Base-by-base conservation (phyloP, 2,113 vertebrate species). In the Coturnix japonica region DNA sequence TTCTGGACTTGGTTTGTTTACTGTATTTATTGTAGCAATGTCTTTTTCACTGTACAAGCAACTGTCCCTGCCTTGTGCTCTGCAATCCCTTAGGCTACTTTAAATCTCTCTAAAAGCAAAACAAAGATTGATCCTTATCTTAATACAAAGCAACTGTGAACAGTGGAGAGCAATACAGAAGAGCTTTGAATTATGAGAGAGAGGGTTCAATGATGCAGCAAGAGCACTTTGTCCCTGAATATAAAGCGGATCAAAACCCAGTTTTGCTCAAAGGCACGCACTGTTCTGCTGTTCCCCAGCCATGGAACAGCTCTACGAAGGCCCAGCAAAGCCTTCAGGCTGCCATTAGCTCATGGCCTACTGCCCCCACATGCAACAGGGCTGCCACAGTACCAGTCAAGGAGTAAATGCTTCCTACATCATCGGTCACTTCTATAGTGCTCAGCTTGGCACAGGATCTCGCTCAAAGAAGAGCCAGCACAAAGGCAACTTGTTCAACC, bases 41-140 rank as follows among this genome's bases (percentile, higher is more conserved):
- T 69, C 80, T 93, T 78, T 86, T 69, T 65, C 75, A 13, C 46
- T 37, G 65, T 69, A 75, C 73, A 78, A 65, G 66, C 61, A 86
- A 76, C 74, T 69, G 83, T 77, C 80, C 92, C 81, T 78, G 70
- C 83, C 83, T 90, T 82, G 73, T 2, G 3, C 23, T 0, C 33
- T 47, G 73, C 94, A 61, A 61, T 89, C 88, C 90, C 82, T 81
- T n/a, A 78, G 95, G 92, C 90, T 88, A 33, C 77, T 86, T 88
- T 81, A 94, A 90, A 85, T 91, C 81, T 92, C 89, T 95, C 85
- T 85, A 67, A 77, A 92, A 90, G 56, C 56, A 60, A 73, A 95
- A 90, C 63, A 60, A 51, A 44, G 14, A 56, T 51, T 41, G 47
- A 76, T 92, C 49, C 87, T 95, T 94, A 92, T 90, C 92, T 89